Evolutionary conservation across 2,113 vertebrate species (phyloP), one percentile per base, ranked within the genome.

Genomic region (Argyrosomus japonicus): DNA sequence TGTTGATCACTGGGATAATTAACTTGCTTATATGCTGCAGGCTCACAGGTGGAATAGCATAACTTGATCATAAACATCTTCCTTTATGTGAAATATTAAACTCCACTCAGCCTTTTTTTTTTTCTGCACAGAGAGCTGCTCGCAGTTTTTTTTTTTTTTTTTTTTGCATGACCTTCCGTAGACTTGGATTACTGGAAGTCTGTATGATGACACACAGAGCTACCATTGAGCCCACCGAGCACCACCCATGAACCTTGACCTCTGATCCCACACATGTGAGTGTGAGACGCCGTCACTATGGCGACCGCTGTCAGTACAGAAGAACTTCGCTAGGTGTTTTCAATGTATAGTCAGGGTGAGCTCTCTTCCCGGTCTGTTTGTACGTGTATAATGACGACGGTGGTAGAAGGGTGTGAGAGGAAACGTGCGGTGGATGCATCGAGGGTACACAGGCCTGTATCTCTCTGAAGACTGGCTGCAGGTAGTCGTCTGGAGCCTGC

Each of bases 171-270:
- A 88, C 86, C 86, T 14, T 82, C 75, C 19, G 57, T 87, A 79
- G 81, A 79, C 50, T 71, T 23, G 74, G 83, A 89, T 93, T 89
- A 88, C 90, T 86, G 86, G 76, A 91, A 90, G 86, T 74, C 83
- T 67, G 72, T 53, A 60, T 79, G 83, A 87, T 89, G 85, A 91
- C 89, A 92, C 90, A 93, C 90, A 93, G 89, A 92, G 89, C 86
- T 40, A 84, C 93, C 88, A 93, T 93, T 94, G 93, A 93, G 86
- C 82, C 87, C 84, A 36, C 69, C 53, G 14, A 83, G 83, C 75
- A 77, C 89, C 91, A 70, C 86, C 80, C 89, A 69, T 92, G 92
- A 93, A 93, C 92, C 85, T 81, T 91, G 84, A 94, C 90, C 93
- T 84, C 82, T 88, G 88, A 92, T 83, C 92, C 83, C 79, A 84